A percentile compares a stretch with the other conserved stretches of the same genome.
Evolutionary conservation across 2,113 vertebrate genomes (phyloP).

Genomic region (Lathamus discolor): DNA sequence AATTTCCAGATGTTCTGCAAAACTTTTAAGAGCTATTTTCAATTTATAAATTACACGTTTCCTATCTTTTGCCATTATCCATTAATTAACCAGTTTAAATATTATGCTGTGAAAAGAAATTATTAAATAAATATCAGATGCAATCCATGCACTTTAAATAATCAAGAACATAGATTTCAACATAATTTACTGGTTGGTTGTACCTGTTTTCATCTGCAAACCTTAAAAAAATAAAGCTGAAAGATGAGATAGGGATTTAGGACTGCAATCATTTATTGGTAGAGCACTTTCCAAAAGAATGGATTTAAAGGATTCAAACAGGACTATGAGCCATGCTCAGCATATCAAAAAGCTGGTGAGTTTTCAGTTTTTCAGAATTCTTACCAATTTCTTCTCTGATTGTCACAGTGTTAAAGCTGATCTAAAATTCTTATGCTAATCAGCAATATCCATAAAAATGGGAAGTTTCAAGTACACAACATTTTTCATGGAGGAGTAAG

Average conservation of each 20-base stretch:
- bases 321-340: neutral
- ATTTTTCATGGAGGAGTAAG: neutral
- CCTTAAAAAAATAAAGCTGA: neutral
- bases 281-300: neutral
- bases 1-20: conserved; percentile 50
- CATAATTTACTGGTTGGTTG: neutral
- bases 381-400: neutral
- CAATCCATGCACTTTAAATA: neutral
- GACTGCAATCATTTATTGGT: neutral
- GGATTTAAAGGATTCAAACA: neutral
- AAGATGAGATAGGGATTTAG: neutral
- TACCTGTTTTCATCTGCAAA: neutral
- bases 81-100: conserved; percentile 21
- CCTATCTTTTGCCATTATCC: neutral
- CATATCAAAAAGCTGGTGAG: neutral
- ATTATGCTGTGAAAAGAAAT: neutral
- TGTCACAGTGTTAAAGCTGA: neutral
- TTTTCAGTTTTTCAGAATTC: neutral
- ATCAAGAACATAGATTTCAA: neutral
- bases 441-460: neutral
- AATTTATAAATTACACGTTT: conserved; percentile 21
- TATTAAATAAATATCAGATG: neutral
- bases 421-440: neutral
- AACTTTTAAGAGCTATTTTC: conserved; percentile 45
- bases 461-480: neutral